Percentiles rank a stretch among this genome's conserved stretches.
Conservation (phyloP, 2,888 invertebrate genomes). For the Autographa gamma region DNA sequence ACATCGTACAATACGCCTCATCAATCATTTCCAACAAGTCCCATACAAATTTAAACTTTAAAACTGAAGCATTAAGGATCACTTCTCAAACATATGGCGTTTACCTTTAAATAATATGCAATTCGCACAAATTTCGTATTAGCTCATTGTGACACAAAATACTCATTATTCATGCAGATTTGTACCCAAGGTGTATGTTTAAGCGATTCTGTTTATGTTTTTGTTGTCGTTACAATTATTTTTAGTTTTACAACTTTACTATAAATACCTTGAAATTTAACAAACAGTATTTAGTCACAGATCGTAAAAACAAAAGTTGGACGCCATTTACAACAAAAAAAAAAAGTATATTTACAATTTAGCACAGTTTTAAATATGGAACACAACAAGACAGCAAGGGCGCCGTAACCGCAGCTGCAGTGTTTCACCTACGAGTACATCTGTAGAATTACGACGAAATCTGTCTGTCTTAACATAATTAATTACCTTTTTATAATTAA, state of each 20-base stretch:
- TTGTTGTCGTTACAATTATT: conserved; percentile 25
- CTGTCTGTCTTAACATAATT: conserved; percentile 28
- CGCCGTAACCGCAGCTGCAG: neutral
- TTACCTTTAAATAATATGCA: conserved; percentile 54
- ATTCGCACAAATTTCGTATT: conserved; percentile 56
- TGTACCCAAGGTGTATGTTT: conserved; percentile 41
- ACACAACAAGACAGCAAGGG: conserved; percentile 17
- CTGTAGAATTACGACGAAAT: conserved; percentile 4
- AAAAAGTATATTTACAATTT: conserved; percentile 9
- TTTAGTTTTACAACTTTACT: conserved; percentile 24
- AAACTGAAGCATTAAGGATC: conserved; percentile 18
- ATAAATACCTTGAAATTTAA: neutral
- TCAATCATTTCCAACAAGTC: conserved; percentile 46
- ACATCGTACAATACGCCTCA: conserved; percentile 45
- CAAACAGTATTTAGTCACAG: neutral
- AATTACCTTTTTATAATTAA: conserved; percentile 34
- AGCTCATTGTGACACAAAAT: conserved; percentile 58
- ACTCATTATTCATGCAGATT: conserved; percentile 62
- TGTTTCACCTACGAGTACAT: conserved; percentile 5
- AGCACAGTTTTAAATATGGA: neutral
- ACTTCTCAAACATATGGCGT: conserved; percentile 27
- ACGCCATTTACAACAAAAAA: conserved; percentile 16
- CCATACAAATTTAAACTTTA: conserved; percentile 41
- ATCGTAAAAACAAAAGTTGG: conserved; percentile 18
- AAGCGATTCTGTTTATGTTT: conserved; percentile 26